These are phyloP conservation scores for Melanotaenia duboulayi DNA, from an alignment of 2,113 vertebrate genomes.

Conservation along the genomic window DNA sequence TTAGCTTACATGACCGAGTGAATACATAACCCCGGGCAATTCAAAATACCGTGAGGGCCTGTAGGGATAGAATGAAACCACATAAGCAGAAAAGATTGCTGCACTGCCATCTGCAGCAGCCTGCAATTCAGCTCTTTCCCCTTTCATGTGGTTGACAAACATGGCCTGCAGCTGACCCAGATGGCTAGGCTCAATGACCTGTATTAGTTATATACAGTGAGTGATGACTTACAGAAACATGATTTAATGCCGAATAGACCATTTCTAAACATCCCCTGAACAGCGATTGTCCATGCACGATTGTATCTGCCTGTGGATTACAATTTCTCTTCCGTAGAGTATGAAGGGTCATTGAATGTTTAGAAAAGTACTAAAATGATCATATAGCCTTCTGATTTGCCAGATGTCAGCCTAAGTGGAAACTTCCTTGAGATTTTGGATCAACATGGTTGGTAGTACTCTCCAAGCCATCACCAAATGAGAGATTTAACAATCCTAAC, in stretches of 20 bases:
- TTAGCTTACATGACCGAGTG: conserved; percentile 79
- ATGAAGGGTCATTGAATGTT: background rate
- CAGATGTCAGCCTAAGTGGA: background rate
- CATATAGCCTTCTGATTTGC: background rate
- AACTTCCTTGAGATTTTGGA: background rate
- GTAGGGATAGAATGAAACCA: conserved; percentile 63
- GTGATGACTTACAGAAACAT: conserved; percentile 17
- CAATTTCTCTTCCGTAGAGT: background rate
- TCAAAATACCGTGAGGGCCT: conserved; percentile 66
- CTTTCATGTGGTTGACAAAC: conserved; percentile 47
- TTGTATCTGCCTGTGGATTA: conserved; percentile 3
- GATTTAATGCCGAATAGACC: conserved; percentile 17
- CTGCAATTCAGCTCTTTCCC: conserved; percentile 29
- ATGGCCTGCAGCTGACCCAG: conserved; percentile 9
- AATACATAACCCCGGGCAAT: conserved; percentile 77
- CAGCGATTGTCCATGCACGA: conserved; percentile 1
- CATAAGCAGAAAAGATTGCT: conserved; percentile 68
- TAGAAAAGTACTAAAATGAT: background rate
- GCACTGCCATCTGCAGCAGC: conserved; percentile 53
- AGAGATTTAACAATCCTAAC: background rate
- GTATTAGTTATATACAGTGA: conserved; percentile 19
- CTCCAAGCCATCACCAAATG: background rate
- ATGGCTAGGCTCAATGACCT: conserved; percentile 13
- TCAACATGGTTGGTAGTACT: background rate
- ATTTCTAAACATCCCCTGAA: conserved; percentile 3